These are phyloP conservation scores for Cyprinodon tularosa DNA, from an alignment of 2,113 vertebrate species.

Conservation along the genomic window DNA sequence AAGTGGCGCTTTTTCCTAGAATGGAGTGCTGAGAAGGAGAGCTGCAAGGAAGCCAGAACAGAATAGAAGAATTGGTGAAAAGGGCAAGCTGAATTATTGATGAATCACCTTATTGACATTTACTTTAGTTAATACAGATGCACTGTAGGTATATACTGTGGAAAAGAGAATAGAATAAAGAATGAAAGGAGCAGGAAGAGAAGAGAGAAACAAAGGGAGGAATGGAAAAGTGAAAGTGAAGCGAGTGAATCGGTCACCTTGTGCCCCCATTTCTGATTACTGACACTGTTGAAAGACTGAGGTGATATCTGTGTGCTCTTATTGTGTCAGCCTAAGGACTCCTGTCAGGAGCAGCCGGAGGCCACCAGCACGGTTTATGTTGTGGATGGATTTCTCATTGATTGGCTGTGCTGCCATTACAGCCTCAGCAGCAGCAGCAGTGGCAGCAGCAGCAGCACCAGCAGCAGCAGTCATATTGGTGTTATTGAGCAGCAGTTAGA, in stretches of 20 bases:
- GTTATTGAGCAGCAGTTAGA: constrained; percentile 78
- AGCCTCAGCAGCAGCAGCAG: constrained; percentile 53
- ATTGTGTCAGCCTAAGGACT: constrained; percentile 70
- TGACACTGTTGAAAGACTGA: constrained; percentile 48
- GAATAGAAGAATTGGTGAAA: constrained; percentile 31
- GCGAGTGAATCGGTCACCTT: constrained; percentile 49
- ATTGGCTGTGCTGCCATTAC: constrained; percentile 69
- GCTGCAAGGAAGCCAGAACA: background rate
- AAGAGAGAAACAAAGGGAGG: constrained; percentile 11
- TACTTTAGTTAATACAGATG: constrained; percentile 51
- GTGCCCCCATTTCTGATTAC: constrained; percentile 53
- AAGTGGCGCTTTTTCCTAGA: constrained; percentile 45
- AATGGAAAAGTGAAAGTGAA: constrained; percentile 38
- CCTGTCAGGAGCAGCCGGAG: constrained; percentile 65
- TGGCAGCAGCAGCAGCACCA: constrained; percentile 38
- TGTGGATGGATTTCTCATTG: constrained; percentile 76
- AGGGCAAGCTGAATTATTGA: constrained; percentile 59
- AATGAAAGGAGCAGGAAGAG: background rate
- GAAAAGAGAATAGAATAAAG: constrained; percentile 10
- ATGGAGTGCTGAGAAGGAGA: constrained; percentile 24
- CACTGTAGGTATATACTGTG: constrained; percentile 14
- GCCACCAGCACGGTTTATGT: constrained; percentile 70
- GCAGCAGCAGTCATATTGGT: constrained; percentile 69
- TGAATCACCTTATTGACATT: constrained; percentile 58
- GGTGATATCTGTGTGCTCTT: constrained; percentile 59